These are phyloP conservation scores for Achroia grisella DNA, from an alignment of 1,140 invertebrate genomes.

Conservation along the genomic window DNA sequence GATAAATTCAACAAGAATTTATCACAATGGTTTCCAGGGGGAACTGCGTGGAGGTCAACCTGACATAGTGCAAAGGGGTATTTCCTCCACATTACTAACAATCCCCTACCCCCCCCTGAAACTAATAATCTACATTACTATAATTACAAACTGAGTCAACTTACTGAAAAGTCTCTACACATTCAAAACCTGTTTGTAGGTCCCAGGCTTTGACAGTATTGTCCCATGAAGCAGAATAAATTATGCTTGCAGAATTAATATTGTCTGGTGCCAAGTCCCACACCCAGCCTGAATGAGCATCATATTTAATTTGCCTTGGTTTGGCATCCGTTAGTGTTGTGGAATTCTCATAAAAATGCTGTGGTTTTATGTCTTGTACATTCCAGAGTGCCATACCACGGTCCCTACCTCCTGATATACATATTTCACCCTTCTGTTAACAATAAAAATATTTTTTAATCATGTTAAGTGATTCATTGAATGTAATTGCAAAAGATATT, in stretches of 20 bases:
- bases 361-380: slow-evolving; percentile 33
- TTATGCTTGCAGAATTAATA: slow-evolving; percentile 27
- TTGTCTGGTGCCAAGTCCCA: slow-evolving; percentile 62
- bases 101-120: no score
- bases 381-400: slow-evolving; percentile 56
- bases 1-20: no score
- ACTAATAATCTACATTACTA: no score
- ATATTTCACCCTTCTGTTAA: slow-evolving; percentile 56
- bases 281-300: slow-evolving; percentile 66
- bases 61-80: no score
- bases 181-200: slow-evolving; percentile 40
- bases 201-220: slow-evolving; percentile 70
- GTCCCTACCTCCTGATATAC: slow-evolving; percentile 65
- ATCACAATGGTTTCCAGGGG: no score
- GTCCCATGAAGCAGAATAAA: slow-evolving; percentile 71
- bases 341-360: slow-evolving; percentile 21
- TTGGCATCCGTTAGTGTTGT: slow-evolving; percentile 27
- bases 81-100: no score
- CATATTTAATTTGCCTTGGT: slow-evolving; percentile 36
- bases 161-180: slow-evolving; percentile 53
- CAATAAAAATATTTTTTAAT: no score
- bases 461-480: no score
- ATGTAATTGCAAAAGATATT: no score
- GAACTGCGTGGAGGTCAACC: no score
- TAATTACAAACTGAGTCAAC: background rate